Percentiles rank a stretch among this genome's conserved stretches.
These are phyloP conservation scores for Ramphastos sulfuratus DNA, from an alignment of 2,113 vertebrate genomes.

Conservation along the genomic window DNA sequence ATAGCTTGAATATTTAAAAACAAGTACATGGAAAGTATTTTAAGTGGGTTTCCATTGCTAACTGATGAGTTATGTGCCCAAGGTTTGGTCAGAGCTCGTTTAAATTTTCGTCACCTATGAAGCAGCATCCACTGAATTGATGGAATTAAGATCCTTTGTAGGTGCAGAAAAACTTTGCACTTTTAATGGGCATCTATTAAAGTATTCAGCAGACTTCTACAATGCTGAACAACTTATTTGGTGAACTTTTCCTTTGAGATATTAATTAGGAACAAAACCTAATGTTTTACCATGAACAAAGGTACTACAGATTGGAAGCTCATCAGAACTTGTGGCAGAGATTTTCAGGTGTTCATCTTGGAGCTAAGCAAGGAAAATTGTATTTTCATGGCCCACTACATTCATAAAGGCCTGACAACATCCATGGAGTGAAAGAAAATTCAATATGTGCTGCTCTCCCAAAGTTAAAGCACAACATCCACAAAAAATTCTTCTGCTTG, in stretches of 20 bases:
- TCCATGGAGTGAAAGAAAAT: not conserved
- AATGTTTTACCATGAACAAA: not conserved
- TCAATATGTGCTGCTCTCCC: not conserved
- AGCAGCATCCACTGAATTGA: slow-evolving; percentile 54
- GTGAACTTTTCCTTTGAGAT: not conserved
- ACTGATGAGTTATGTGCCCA: slow-evolving; percentile 47
- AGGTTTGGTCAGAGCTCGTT: slow-evolving; percentile 61
- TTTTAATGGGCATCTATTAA: slow-evolving; percentile 23
- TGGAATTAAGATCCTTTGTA: slow-evolving; percentile 40
- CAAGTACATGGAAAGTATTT: slow-evolving; percentile 58
- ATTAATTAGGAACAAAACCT: not conserved
- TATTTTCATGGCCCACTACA: not conserved
- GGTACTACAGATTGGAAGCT: not conserved
- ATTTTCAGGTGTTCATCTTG: not conserved
- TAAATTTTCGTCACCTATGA: slow-evolving; percentile 62
- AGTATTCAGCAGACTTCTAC: not conserved
- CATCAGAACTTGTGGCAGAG: not conserved
- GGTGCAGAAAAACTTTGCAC: slow-evolving; percentile 36
- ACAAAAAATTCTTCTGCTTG: not conserved
- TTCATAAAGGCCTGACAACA: not conserved
- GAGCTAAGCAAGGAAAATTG: not conserved
- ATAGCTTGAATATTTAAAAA: slow-evolving; percentile 76
- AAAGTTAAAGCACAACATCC: not conserved
- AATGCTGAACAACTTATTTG: not conserved
- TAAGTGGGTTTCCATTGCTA: slow-evolving; percentile 66